Base-by-base conservation (phyloP, 2,797 vertebrate genomes). In the Myotis daubentonii region DNA sequence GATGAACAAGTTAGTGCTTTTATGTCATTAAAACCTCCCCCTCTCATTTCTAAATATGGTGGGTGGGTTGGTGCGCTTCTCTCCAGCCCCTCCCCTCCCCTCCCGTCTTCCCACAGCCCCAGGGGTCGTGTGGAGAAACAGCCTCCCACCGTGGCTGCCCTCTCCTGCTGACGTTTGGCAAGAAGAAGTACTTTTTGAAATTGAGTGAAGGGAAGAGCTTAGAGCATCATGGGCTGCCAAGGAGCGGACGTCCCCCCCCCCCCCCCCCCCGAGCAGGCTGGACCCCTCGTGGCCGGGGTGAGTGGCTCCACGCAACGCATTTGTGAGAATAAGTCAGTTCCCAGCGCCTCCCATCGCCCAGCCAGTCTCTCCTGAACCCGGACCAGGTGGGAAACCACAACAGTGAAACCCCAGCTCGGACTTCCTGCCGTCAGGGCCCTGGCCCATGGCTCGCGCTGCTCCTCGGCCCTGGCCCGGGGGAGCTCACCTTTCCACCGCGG, bases 401-500 rank as follows among this genome's bases (percentile, higher is more conserved):
- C 2, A 60, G 36, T 20, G 41, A 23, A 79, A 72, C 2, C 15
- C 44, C 4, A 15, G 28, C 23, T 25, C 3, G 28, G 83, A 41
- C 12, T 53, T 36, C 23, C 17, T 38, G 12, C 33, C 53, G 44
- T 25, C 2, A 16, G 0, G 30, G 19, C 19, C 38, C 13, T 25
- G 12, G 23, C 8, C 4, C 17, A 84, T 38, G 20, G 41, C 47
- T 15, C 2, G 2, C 71, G 11, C 8, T n/a, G 65, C 13, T 82
- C 87, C 71, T 30, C 41, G 6, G 51, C 7, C 16, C 0, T 1
- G 4, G 28, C 17, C 3, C 53, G 3, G 57, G 20, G 70, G 62
- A 6, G 17, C 96, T 98, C 97, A 99, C 99, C 99, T 99, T 76
- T 99, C 98, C 80, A 99, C 99, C 20, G 99, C 99, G n/a, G 98